These are phyloP conservation scores for Iguana delicatissima DNA, from an alignment of 2,797 vertebrate species.

Conservation along the genomic window DNA sequence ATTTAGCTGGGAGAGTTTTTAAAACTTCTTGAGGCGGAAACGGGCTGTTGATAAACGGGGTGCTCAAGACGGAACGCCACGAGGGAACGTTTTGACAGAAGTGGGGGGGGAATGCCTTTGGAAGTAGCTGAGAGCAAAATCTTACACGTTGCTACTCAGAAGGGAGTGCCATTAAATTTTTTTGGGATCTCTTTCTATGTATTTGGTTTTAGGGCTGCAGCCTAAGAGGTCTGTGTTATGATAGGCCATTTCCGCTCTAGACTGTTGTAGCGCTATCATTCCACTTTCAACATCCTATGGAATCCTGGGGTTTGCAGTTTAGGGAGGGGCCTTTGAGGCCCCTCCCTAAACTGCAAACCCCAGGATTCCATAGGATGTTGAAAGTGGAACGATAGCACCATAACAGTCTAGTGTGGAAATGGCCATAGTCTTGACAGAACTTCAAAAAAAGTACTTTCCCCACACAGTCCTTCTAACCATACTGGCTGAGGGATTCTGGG, in stretches of 20 bases:
- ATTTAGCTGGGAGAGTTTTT: neutral
- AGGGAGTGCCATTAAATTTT: neutral
- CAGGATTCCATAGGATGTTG: too few species aligned
- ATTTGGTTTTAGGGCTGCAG: neutral
- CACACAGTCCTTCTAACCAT: neutral
- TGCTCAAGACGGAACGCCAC: neutral
- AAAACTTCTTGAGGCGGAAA: neutral
- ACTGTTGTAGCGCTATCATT: too few species aligned
- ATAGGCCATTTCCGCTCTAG: too few species aligned
- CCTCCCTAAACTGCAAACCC: too few species aligned
- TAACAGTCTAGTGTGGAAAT: too few species aligned
- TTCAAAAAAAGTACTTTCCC: neutral
- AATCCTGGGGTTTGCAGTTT: too few species aligned
- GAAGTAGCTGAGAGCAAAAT: neutral
- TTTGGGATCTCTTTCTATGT: neutral
- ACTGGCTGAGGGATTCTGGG: neutral
- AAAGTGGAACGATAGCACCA: too few species aligned
- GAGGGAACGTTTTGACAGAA: neutral
- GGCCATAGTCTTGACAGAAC: too few species aligned
- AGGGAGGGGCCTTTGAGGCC: too few species aligned
- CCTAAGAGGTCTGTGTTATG: neutral
- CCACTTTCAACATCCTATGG: too few species aligned
- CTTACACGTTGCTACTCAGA: neutral
- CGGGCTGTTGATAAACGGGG: neutral
- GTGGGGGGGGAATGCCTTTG: neutral